These are phyloP conservation scores for Icerya purchasi DNA, from an alignment of 2,888 invertebrate species.

Conservation along the genomic window DNA sequence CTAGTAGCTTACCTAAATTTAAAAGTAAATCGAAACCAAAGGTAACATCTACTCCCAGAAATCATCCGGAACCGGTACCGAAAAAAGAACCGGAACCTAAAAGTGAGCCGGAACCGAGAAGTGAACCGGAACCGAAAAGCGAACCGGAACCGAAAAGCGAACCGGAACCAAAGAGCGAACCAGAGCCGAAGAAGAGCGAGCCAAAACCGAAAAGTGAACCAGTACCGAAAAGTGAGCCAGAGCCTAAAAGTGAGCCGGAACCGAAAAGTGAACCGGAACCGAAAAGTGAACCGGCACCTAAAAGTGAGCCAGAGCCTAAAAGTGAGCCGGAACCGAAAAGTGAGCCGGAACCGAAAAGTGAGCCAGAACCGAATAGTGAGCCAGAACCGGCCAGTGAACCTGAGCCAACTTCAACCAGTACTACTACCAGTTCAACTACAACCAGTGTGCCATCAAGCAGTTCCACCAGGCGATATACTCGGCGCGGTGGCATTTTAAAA, in stretches of 20 bases:
- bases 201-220: constrained; percentile 21
- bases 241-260: constrained; percentile 25
- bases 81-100: constrained; percentile 26
- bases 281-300: constrained; percentile 20
- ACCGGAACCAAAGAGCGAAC: constrained; percentile 24
- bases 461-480: constrained; percentile 4
- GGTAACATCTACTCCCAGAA: constrained; percentile 21
- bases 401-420: constrained; percentile 16
- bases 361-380: constrained; percentile 21
- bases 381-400: constrained; percentile 20
- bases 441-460: constrained; percentile 11
- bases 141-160: constrained; percentile 28
- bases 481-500: constrained; percentile 7
- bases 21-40: constrained; percentile 26
- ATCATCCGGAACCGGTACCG: constrained; percentile 16
- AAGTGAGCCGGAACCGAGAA: constrained; percentile 25
- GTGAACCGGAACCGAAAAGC: constrained; percentile 23
- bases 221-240: constrained; percentile 26
- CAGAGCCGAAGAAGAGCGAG: constrained; percentile 19
- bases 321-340: constrained; percentile 22
- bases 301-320: constrained; percentile 22
- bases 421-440: constrained; percentile 11
- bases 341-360: constrained; percentile 21
- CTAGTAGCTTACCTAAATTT: constrained; percentile 27
- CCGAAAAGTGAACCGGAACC: constrained; percentile 23